These are phyloP conservation scores for Meriones unguiculatus DNA, from an alignment of 2,113 vertebrate species.

Conservation along the genomic window DNA sequence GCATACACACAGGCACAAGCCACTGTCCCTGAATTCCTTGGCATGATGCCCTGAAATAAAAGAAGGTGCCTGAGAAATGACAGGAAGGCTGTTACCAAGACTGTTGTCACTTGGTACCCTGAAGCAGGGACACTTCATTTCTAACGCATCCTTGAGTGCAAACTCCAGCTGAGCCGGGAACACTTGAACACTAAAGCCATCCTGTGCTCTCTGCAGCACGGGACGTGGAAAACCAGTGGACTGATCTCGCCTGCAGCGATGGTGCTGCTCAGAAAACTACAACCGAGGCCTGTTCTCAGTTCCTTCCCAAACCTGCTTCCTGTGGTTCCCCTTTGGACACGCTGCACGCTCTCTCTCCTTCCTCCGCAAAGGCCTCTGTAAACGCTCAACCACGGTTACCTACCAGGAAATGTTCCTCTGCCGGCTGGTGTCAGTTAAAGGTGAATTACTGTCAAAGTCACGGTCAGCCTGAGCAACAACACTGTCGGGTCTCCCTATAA, in stretches of 20 bases:
- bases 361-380: background rate
- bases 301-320: background rate
- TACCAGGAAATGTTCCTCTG: background rate
- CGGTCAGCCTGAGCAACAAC: background rate
- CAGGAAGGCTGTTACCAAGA: background rate
- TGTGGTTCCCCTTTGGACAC: too few species aligned
- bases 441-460: background rate
- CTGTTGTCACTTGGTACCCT: background rate
- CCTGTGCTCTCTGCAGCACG: background rate
- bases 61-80: background rate
- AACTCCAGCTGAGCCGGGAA: slow-evolving; percentile 35
- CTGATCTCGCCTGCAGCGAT: accelerated
- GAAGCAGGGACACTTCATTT: slow-evolving; percentile 32
- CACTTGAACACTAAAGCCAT: background rate
- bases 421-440: background rate
- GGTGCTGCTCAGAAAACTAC: background rate
- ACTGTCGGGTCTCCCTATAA: background rate
- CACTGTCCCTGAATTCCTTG: background rate
- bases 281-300: background rate
- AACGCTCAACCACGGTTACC: background rate
- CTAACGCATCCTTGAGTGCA: slow-evolving; percentile 25
- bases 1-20: background rate
- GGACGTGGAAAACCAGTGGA: accelerated
- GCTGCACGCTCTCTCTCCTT: background rate
- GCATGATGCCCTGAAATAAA: slow-evolving; percentile 29